These are phyloP conservation scores for Pyrgilauda ruficollis DNA, from an alignment of 2,113 vertebrate genomes.

Conservation along the genomic window DNA sequence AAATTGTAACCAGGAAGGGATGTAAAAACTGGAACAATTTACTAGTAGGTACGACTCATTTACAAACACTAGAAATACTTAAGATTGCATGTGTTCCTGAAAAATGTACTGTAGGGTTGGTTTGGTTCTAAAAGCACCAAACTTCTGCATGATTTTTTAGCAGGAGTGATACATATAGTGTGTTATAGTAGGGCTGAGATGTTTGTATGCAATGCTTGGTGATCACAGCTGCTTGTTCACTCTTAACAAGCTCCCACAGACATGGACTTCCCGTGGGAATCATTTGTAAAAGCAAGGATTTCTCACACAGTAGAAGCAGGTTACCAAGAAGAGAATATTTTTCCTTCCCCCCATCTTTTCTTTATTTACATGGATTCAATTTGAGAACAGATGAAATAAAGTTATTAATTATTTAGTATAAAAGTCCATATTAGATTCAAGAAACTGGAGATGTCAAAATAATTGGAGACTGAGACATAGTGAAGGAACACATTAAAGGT, in stretches of 20 bases:
- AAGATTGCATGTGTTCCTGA: not conserved
- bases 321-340: not conserved
- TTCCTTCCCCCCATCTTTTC: fast-evolving
- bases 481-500: not conserved
- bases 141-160: not conserved
- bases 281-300: not conserved
- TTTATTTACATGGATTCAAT: not conserved
- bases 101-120: not conserved
- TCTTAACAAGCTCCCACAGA: not conserved
- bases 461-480: not conserved
- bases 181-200: not conserved
- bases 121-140: not conserved
- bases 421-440: not conserved
- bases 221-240: not conserved
- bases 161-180: not conserved
- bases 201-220: not conserved
- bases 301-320: not conserved
- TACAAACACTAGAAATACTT: not conserved
- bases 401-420: not conserved
- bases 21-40: not conserved
- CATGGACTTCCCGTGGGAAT: not conserved
- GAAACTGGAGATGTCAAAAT: not conserved
- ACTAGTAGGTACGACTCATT: not conserved
- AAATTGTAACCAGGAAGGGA: not conserved
- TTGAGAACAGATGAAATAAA: not conserved